Percentiles rank a stretch among this genome's conserved stretches.
Evolutionary conservation across 2,888 invertebrate species (phyloP).

Genomic region (Lithosia quadra): DNA sequence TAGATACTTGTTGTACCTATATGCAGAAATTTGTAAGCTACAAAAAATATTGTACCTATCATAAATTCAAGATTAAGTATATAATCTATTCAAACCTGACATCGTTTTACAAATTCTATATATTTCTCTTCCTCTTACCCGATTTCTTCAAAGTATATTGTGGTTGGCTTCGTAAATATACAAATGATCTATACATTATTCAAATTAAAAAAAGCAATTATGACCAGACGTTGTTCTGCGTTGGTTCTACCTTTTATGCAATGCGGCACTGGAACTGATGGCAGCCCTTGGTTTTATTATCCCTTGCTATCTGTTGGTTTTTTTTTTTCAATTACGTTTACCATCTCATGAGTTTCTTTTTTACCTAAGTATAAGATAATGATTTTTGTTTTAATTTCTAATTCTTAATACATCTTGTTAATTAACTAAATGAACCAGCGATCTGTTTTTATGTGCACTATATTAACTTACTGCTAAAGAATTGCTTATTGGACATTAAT

Average conservation of each 20-base stretch:
- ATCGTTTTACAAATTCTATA: not conserved
- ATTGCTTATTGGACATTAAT: conserved; percentile 14
- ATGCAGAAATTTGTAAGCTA: no score
- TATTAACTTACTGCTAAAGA: not conserved
- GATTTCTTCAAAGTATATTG: conserved; percentile 3
- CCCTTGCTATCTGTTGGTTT: not conserved
- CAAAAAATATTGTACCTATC: no score
- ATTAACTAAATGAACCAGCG: not conserved
- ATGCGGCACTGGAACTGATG: not conserved
- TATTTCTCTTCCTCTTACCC: not conserved
- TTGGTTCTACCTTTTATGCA: not conserved
- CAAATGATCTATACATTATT: conserved; percentile 7
- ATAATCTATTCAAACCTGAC: not conserved
- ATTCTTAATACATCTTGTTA: not conserved
- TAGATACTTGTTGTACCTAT: not conserved
- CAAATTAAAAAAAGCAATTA: conserved; percentile 16
- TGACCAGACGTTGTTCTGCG: not conserved
- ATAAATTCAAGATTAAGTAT: not conserved
- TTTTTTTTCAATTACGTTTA: conserved; percentile 1
- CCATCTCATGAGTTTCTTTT: not conserved
- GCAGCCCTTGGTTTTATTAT: not conserved
- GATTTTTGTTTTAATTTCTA: not conserved
- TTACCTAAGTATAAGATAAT: no score
- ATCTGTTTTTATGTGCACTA: conserved; percentile 1
- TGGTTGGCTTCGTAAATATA: not conserved